These are phyloP conservation scores for Zophobas atratus DNA, from an alignment of 1,140 invertebrate genomes.

Conservation along the genomic window DNA sequence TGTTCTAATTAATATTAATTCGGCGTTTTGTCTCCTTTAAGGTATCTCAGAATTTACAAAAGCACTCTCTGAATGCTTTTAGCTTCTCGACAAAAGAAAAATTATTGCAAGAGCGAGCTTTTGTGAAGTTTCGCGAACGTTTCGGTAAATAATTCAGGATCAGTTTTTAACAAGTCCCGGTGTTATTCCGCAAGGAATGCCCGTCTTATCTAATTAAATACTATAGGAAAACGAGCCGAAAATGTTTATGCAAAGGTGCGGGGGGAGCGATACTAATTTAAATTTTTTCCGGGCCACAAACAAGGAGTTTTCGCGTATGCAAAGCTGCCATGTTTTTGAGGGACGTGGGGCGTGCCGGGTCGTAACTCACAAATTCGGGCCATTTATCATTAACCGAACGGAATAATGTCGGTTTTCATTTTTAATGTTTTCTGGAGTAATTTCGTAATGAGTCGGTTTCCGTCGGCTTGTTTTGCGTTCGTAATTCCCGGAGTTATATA, in stretches of 20 bases:
- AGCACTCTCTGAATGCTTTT: slow-evolving; percentile 37
- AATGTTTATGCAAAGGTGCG: background rate
- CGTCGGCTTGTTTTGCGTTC: slow-evolving; percentile 13
- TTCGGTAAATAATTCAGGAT: slow-evolving; percentile 31
- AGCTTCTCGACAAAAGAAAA: slow-evolving; percentile 37
- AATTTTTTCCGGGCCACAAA: background rate
- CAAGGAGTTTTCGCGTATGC: too few relatives aligned
- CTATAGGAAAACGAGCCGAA: background rate
- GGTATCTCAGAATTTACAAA: slow-evolving; percentile 39
- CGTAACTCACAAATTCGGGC: slow-evolving; percentile 3
- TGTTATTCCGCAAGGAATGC: slow-evolving; percentile 29
- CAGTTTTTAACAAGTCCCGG: slow-evolving; percentile 28
- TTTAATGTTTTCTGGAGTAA: slow-evolving; percentile 37
- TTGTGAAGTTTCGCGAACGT: slow-evolving; percentile 35
- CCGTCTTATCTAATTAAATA: slow-evolving; percentile 26
- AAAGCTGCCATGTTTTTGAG: slow-evolving; percentile 4
- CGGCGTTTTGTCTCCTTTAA: slow-evolving; percentile 36
- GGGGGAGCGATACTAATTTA: background rate
- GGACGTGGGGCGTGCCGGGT: background rate
- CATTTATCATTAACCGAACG: slow-evolving; percentile 30
- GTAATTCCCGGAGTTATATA: slow-evolving; percentile 27
- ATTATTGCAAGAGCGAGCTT: slow-evolving; percentile 27
- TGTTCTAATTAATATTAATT: slow-evolving; percentile 42
- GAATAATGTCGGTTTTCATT: slow-evolving; percentile 31
- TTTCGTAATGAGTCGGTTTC: slow-evolving; percentile 32